These are phyloP conservation scores for Halocaridina rubra DNA, from an alignment of 2,888 invertebrate species.

Conservation along the genomic window DNA sequence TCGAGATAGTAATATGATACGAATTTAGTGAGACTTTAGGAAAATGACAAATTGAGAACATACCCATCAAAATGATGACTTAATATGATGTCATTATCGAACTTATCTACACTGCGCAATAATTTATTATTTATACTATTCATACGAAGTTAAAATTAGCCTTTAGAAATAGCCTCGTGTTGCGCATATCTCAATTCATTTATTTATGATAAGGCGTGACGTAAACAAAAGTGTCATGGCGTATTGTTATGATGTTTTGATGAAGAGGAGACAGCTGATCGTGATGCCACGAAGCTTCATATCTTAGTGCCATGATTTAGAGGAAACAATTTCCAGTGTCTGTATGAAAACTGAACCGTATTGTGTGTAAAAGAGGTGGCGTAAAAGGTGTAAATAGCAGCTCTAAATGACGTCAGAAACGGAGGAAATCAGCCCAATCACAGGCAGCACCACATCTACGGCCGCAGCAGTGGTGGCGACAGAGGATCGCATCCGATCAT, in stretches of 20 bases:
- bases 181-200: neutral
- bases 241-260: constrained; percentile 32
- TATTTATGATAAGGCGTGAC: constrained; percentile 7
- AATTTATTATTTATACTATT: no score
- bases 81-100: no score
- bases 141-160: no score
- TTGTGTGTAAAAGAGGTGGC: neutral
- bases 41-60: no score
- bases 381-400: neutral
- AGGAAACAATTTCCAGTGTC: neutral
- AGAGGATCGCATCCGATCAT: constrained; percentile 27
- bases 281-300: no score
- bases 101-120: no score
- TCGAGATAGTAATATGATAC: no score
- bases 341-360: no score
- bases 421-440: constrained; percentile 31
- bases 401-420: constrained; percentile 52
- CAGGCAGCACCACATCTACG: constrained; percentile 17
- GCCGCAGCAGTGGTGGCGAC: constrained; percentile 20
- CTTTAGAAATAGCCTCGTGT: neutral
- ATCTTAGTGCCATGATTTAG: neutral
- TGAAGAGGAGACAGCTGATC: constrained; percentile 28
- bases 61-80: no score
- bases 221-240: constrained; percentile 45
- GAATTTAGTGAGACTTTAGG: no score